Base-by-base conservation (phyloP, 2,888 invertebrate species). In the Eubasilissa splendida region DNA sequence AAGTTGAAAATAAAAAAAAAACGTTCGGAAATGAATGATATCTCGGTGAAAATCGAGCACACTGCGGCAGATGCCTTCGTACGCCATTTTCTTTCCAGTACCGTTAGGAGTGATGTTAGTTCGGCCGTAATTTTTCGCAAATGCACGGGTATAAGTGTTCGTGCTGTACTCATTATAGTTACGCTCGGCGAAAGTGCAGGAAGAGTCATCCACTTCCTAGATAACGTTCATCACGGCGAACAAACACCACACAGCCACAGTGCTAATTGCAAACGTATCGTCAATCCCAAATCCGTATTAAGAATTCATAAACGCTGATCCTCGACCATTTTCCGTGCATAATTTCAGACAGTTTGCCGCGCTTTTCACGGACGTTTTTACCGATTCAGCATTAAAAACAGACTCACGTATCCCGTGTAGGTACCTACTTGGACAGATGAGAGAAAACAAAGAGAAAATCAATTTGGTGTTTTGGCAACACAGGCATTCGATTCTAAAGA, bases 121-220 rank as follows among this genome's bases (percentile, higher is more conserved):
- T 53, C 22, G 65, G 31, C 65, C 54, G 65, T 59, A 58, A 60
- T 79, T 79, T 79, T 79, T 73, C 65, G 53, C 75, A 63, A 65
- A 73, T 65, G 65, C 79, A 79, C 2, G 42, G 42, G 3, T 65
- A 75, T 79, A 75, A 79, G 66, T 71, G 75, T 54, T 79, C 79
- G 79, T 79, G 79, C 63, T 11, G 56, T 31, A n/a, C 70, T 58
- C 74, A 79, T 79, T 59, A 79, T 54, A 65, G 66, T 58, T 14
- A 22, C 70, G 68, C 73, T 22, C 70, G 73, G 80, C 56, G 80
- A 80, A 80, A 80, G 80, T 80, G 33, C 11, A 79, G 68, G 80
- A 77, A 77, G 63, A 77, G 63, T 60, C n/a, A 33, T 50, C 50
- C n/a, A 70, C 71, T 80, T 80, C 80, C 80, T 80, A 73, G 58